These are phyloP conservation scores for Rachycentron canadum DNA, from an alignment of 2,797 vertebrate genomes.

Conservation along the genomic window DNA sequence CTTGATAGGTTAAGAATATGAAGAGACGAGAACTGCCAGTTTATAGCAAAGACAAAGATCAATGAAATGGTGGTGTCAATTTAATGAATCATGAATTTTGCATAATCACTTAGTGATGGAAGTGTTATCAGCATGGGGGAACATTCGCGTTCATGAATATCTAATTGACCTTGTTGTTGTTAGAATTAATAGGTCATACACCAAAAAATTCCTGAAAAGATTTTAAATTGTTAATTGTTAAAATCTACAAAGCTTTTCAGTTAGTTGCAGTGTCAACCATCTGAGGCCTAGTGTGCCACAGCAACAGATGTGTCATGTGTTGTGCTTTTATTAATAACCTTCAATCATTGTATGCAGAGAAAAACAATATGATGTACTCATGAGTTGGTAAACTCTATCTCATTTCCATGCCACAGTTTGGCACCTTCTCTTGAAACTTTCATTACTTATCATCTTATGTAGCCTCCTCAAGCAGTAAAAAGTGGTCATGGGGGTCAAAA, in stretches of 20 bases:
- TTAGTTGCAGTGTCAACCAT: not conserved
- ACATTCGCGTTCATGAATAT: constrained; percentile 45
- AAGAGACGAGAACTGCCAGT: constrained; percentile 44
- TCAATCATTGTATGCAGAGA: not conserved
- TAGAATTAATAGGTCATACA: constrained; percentile 36
- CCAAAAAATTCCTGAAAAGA: constrained; percentile 21
- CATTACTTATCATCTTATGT: constrained; percentile 41
- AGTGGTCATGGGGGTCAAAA: constrained; percentile 3
- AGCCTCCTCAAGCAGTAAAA: constrained; percentile 28
- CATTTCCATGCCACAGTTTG: constrained; percentile 13
- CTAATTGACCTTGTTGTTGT: constrained; percentile 52
- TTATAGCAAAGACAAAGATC: constrained; percentile 55
- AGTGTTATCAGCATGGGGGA: constrained; percentile 50
- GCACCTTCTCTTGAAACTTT: constrained; percentile 43
- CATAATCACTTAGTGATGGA: constrained; percentile 56
- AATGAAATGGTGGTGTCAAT: constrained; percentile 49
- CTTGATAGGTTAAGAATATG: constrained; percentile 43
- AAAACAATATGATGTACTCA: not conserved
- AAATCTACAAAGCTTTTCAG: constrained; percentile 1
- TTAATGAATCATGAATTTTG: constrained; percentile 62
- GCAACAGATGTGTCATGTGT: constrained; percentile 22
- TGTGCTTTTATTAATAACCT: constrained; percentile 29
- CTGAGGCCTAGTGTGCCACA: not conserved
- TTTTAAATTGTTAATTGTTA: constrained; percentile 33
- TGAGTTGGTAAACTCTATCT: not conserved